Evolutionary conservation across 2,888 invertebrate species (phyloP), one percentile per base, ranked within the genome.

Genomic region (Apoderus coryli): DNA sequence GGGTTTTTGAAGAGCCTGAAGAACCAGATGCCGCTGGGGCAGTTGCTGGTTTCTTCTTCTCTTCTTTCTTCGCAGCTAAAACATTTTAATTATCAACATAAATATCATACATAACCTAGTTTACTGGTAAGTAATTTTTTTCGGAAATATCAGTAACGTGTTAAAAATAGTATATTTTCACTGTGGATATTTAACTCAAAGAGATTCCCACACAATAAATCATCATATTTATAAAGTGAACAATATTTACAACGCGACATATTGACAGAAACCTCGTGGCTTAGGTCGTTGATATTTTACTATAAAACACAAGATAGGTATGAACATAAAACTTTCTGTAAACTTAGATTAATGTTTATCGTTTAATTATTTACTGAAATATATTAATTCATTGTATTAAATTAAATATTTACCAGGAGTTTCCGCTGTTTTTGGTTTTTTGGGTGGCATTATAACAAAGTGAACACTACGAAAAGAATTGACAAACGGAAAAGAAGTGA

Each of bases 391-490:
- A 10, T n/a, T 22, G 6, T 29, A 13, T 14, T 11, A 29, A n/a
- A n/a, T n/a, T n/a, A n/a, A n/a, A 56, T 56, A 61, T 67, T 64
- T 72, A 81, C 81, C 80, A 64, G 82, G 67, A 67, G 84, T 82
- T 56, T 84, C 82, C 52, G 79, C 71, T 57, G 81, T 57, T 54
- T 69, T 69, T 43, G 67, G 76, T 70, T 86, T 86, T 61, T 76
- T 72, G 50, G 85, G 84, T 69, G 82, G 80, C 86, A 86, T 86
- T 64, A 72, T 73, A 42, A 33, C 38, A 37, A 37, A 49, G 43
- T 47, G 44, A 46, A 52, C 44, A 44, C 43, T 44, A 47, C 41
- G 43, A 44, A 53, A 50, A 52, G 50, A 49, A 52, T n/a, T n/a
- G n/a, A n/a, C n/a, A 27, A 27, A 39, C 32, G 29, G 35, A 40